phyloP scores from a whole-genome alignment of 2,113 vertebrate genomes.

The Myodes glareolus region DNA sequence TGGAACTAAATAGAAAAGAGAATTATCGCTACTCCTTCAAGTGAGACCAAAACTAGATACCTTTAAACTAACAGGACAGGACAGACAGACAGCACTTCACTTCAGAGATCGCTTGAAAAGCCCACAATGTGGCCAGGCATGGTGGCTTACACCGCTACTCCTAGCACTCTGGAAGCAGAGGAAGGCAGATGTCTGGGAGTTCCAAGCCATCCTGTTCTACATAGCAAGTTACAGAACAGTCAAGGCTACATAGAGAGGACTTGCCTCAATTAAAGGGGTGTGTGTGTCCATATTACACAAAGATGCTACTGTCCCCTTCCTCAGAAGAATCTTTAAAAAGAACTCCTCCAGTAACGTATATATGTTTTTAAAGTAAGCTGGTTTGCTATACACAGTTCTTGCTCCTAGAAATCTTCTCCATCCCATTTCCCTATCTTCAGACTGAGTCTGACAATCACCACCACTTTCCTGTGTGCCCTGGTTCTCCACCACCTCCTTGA shows the following conservation, averaged over 20 bases:
- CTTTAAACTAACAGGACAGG: constrained; percentile 25
- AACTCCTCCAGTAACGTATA: background rate
- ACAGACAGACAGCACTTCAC: constrained; percentile 31
- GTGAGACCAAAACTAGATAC: constrained; percentile 29
- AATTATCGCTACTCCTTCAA: constrained; percentile 68
- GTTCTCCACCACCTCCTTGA: background rate
- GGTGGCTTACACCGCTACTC: background rate
- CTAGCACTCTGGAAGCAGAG: background rate
- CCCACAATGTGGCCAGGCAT: background rate
- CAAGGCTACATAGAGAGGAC: background rate
- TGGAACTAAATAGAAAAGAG: constrained; percentile 71
- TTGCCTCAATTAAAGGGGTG: background rate
- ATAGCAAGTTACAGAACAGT: background rate
- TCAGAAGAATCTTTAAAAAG: constrained; percentile 34
- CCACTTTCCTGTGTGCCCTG: background rate
- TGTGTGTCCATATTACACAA: background rate
- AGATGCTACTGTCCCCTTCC: constrained; percentile 16
- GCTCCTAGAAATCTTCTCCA: background rate
- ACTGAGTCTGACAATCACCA: constrained; percentile 28
- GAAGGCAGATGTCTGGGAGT: background rate
- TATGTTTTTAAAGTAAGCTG: background rate
- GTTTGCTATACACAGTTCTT: background rate
- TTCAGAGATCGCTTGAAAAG: constrained; percentile 47
- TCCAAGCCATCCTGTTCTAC: background rate
- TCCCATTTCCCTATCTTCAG: background rate